phyloP scores from a whole-genome alignment of 2,888 invertebrate species.

The Diarsia rubi region DNA sequence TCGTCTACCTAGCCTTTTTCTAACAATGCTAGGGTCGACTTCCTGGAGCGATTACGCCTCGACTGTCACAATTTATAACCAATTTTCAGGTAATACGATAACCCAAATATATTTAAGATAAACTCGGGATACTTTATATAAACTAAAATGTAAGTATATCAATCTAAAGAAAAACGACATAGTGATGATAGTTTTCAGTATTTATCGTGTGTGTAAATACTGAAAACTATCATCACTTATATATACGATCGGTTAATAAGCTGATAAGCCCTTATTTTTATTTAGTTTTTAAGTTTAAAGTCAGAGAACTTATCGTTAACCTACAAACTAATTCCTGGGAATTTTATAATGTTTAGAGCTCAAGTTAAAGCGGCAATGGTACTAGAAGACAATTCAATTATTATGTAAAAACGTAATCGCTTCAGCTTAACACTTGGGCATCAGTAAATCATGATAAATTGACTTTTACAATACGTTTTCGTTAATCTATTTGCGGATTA shows the following conservation, averaged over 20 bases:
- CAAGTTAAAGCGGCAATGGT: neutral
- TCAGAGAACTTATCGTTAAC: neutral
- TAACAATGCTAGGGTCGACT: neutral
- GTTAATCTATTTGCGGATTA: conserved; percentile 83
- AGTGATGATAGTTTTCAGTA: too few relatives aligned
- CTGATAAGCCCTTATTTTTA: too few relatives aligned
- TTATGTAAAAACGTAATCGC: conserved; percentile 29
- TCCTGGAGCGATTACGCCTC: neutral
- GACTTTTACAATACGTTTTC: conserved; percentile 80
- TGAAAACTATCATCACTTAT: too few relatives aligned
- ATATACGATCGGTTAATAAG: too few relatives aligned
- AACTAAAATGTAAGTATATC: too few relatives aligned
- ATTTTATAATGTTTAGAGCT: neutral
- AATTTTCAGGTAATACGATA: neutral
- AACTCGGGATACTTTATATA: neutral
- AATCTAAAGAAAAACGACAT: too few relatives aligned
- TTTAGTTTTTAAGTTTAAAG: too few relatives aligned
- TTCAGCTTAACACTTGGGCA: conserved; percentile 57
- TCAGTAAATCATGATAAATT: conserved; percentile 81
- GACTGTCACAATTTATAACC: neutral
- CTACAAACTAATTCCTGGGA: neutral
- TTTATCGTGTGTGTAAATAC: too few relatives aligned
- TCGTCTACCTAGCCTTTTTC: neutral
- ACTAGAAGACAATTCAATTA: neutral
- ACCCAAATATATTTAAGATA: neutral